phyloP scores from a whole-genome alignment of 2,113 vertebrate genomes.

The Eonycteris spelaea region DNA sequence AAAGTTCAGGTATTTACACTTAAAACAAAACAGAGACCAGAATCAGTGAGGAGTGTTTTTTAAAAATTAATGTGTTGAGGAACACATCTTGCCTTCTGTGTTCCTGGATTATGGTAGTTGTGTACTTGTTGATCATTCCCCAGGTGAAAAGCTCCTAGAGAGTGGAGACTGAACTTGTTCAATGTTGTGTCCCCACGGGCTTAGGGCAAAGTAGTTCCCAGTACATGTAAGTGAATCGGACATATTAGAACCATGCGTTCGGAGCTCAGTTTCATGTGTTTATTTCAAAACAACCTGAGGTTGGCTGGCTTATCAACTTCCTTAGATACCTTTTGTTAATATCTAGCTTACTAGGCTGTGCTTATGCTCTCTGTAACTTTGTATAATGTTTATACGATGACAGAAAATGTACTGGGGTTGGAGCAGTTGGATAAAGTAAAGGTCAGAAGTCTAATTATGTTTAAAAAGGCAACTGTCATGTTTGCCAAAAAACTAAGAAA shows the following conservation, averaged over 20 bases:
- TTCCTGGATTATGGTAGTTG: background rate
- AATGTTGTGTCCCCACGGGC: background rate
- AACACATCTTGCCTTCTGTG: background rate
- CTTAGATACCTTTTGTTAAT: constrained; percentile 42
- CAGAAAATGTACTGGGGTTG: constrained; percentile 69
- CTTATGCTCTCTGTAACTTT: constrained; percentile 73
- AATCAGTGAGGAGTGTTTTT: background rate
- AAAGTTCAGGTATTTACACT: background rate
- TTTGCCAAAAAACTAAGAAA: constrained; percentile 20
- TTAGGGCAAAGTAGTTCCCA: background rate
- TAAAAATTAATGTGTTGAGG: background rate
- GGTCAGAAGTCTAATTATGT: constrained; percentile 75
- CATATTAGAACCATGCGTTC: background rate
- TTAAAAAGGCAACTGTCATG: constrained; percentile 73
- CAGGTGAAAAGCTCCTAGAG: background rate
- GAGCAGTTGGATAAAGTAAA: constrained; percentile 61
- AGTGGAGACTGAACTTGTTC: background rate
- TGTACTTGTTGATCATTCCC: background rate
- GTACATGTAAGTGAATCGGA: background rate
- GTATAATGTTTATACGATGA: constrained; percentile 72
- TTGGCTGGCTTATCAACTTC: constrained; percentile 49
- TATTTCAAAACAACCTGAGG: constrained; percentile 18
- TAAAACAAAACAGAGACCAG: background rate
- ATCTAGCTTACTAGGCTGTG: constrained; percentile 65
- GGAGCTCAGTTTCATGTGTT: constrained; percentile 23